These are phyloP conservation scores for Psix sp. DNA, from an alignment of 1,140 invertebrate genomes.

Conservation along the genomic window DNA sequence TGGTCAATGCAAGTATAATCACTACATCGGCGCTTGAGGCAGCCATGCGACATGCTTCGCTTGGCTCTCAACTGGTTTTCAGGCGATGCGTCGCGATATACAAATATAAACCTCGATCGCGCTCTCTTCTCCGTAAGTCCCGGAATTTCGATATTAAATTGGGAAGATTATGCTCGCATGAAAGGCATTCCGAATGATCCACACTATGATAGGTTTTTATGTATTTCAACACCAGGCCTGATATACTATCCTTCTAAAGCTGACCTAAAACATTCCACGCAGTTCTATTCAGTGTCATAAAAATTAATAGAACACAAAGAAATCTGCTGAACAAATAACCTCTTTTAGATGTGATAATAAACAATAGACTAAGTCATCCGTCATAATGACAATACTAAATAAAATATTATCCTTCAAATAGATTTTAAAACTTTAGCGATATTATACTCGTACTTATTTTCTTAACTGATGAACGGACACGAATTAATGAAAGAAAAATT, in stretches of 20 bases:
- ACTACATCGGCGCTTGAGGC: conserved; percentile 42
- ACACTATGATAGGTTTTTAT: conserved; percentile 14
- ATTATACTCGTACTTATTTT: too few species aligned
- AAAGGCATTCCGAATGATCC: conserved; percentile 29
- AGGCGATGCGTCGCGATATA: conserved; percentile 33
- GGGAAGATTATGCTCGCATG: conserved; percentile 14
- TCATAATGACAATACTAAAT: too few species aligned
- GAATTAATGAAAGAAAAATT: background rate
- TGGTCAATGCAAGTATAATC: conserved; percentile 54
- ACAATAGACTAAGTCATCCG: too few species aligned
- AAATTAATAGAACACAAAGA: conserved; percentile 22
- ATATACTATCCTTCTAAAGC: conserved; percentile 8
- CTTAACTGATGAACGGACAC: too few species aligned
- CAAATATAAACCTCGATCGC: conserved; percentile 25
- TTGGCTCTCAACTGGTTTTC: conserved; percentile 60
- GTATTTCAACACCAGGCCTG: conserved; percentile 4
- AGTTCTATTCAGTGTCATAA: background rate
- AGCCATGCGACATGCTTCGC: conserved; percentile 62
- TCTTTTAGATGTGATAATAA: too few species aligned
- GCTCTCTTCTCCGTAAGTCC: conserved; percentile 23
- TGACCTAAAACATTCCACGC: conserved; percentile 13
- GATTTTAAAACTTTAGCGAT: too few species aligned
- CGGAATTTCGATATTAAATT: conserved; percentile 33
- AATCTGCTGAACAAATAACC: conserved; percentile 5
- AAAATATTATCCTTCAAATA: too few species aligned